Conservation (phyloP, 2,113 vertebrate genomes). For the Motacilla alba region DNA sequence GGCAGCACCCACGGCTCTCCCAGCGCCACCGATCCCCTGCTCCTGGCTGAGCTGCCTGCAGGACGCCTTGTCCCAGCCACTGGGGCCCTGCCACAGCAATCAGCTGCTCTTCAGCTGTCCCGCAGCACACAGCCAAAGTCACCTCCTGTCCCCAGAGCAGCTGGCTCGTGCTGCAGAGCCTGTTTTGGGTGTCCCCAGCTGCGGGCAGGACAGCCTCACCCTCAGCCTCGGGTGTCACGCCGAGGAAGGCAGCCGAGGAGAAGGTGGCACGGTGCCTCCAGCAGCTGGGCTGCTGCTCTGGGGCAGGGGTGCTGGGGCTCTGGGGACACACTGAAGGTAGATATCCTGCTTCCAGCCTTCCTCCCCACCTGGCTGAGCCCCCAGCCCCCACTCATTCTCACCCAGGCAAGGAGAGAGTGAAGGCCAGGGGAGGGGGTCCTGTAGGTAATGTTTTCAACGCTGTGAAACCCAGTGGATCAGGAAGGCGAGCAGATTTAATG, state of each 20-base stretch:
- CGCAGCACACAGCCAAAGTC: neutral
- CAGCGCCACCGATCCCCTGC: neutral
- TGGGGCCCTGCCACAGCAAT: neutral
- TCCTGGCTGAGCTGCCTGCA: neutral
- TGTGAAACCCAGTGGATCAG: neutral
- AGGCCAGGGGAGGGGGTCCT: neutral
- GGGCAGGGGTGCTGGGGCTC: neutral
- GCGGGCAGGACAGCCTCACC: neutral
- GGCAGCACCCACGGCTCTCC: fast-evolving
- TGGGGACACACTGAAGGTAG: fast-evolving
- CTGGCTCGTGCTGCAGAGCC: neutral
- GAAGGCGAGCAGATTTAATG: fast-evolving
- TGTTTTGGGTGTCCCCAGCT: fast-evolving
- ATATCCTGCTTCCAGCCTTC: neutral
- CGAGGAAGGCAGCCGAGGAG: neutral
- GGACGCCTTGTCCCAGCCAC: fast-evolving
- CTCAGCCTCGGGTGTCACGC: neutral
- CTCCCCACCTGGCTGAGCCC: neutral
- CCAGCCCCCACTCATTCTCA: neutral
- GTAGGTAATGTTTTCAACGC: neutral
- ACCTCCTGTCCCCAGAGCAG: neutral
- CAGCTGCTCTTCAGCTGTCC: neutral
- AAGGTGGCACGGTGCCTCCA: neutral
- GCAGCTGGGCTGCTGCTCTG: neutral
- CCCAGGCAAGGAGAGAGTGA: neutral